Evolutionary conservation across 2,888 invertebrate species (phyloP).

Genomic region (Rhamphomyia laevipes): DNA sequence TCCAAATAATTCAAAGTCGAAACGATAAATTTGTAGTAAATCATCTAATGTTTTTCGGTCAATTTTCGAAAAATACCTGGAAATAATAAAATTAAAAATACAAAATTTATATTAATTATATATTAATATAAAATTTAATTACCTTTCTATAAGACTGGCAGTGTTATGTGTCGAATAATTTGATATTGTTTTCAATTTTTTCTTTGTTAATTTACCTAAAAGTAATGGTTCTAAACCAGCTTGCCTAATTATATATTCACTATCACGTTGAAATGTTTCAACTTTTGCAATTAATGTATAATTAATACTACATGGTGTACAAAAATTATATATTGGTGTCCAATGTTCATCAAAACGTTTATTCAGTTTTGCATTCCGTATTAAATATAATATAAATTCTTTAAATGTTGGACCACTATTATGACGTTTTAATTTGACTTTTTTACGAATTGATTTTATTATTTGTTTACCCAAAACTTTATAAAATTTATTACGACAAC

Average conservation of each 20-base stretch:
- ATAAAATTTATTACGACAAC: slow-evolving; percentile 55
- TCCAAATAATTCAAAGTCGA: slow-evolving; percentile 59
- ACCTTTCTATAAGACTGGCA: slow-evolving; percentile 44
- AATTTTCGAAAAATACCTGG: slow-evolving; percentile 45
- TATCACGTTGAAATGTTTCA: slow-evolving; percentile 48
- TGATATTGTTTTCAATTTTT: slow-evolving; percentile 41
- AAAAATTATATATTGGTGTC: slow-evolving; percentile 52
- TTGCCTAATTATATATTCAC: slow-evolving; percentile 47
- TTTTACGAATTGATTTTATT: slow-evolving; percentile 46
- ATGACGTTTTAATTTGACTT: slow-evolving; percentile 19
- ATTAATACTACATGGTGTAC: slow-evolving; percentile 53
- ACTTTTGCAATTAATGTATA: slow-evolving; percentile 53
- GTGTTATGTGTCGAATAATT: slow-evolving; percentile 30
- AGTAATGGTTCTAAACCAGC: slow-evolving; percentile 45
- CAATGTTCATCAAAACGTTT: slow-evolving; percentile 52
- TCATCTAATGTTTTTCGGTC: slow-evolving; percentile 43
- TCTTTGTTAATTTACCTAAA: slow-evolving; percentile 39
- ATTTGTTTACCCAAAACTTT: slow-evolving; percentile 54
- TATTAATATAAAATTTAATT: slow-evolving; percentile 22
- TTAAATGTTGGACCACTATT: slow-evolving; percentile 49
- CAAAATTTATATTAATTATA: neutral
- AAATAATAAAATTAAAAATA: slow-evolving; percentile 5
- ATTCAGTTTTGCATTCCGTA: slow-evolving; percentile 45
- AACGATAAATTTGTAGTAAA: slow-evolving; percentile 49
- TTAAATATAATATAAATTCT: slow-evolving; percentile 58